These are phyloP conservation scores for Perdita meconis DNA, from an alignment of 2,888 invertebrate species.

Conservation along the genomic window DNA sequence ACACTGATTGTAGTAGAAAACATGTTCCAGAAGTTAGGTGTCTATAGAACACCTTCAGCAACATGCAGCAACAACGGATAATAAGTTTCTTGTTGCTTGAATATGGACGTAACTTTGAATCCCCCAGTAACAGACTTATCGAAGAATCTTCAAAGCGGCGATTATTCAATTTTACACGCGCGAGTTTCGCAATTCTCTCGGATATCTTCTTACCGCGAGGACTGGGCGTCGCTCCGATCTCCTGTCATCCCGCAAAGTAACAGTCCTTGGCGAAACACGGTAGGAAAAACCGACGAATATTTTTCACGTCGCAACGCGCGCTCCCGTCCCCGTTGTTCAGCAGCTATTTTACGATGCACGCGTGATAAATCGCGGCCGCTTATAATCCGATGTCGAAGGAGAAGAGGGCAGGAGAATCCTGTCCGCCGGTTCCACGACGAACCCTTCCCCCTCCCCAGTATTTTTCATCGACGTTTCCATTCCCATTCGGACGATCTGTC, in stretches of 20 bases:
- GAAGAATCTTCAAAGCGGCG: no score
- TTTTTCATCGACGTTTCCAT: constrained; percentile 63
- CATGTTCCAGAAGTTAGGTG: no score
- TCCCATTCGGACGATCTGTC: constrained; percentile 55
- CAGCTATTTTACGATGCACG: constrained; percentile 16
- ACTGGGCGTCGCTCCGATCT: not conserved
- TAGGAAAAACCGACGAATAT: constrained; percentile 13
- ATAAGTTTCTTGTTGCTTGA: no score
- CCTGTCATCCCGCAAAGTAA: constrained; percentile 6
- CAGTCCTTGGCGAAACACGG: not conserved
- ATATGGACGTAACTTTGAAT: no score
- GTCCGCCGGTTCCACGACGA: constrained; percentile 27
- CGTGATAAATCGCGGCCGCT: constrained; percentile 26
- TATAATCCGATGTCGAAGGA: constrained; percentile 32
- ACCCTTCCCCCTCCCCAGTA: constrained; percentile 3
- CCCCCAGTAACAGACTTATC: no score
- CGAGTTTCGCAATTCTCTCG: no score
- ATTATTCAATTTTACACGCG: no score
- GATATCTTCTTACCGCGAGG: constrained; percentile 3
- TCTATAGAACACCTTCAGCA: no score
- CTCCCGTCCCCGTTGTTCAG: constrained; percentile 1
- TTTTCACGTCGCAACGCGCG: constrained; percentile 5
- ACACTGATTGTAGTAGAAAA: no score
- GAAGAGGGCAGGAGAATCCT: not conserved
- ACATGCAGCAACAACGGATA: no score